These are phyloP conservation scores for Myotis lucifugus DNA, from an alignment of 2,113 vertebrate genomes.

Conservation along the genomic window DNA sequence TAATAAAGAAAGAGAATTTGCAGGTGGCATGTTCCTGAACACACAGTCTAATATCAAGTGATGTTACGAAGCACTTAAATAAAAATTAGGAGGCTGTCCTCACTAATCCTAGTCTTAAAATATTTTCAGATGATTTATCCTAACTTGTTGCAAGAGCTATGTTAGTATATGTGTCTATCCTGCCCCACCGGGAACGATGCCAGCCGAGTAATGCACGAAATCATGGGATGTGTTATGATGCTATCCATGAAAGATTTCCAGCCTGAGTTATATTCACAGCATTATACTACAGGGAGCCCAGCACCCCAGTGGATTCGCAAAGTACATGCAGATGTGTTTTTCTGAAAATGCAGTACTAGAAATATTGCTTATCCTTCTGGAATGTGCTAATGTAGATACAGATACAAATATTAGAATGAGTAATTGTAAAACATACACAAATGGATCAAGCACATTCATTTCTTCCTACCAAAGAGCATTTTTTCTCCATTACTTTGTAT, in stretches of 20 bases:
- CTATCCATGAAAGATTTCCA: constrained; percentile 64
- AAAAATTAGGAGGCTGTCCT: constrained; percentile 63
- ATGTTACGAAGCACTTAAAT: constrained; percentile 53
- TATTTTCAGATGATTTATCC: constrained; percentile 58
- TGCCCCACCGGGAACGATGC: constrained; percentile 59
- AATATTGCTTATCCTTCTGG: constrained; percentile 58
- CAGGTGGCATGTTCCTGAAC: constrained; percentile 39
- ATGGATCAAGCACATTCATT: constrained; percentile 18
- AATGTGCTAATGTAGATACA: constrained; percentile 49
- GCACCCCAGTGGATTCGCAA: constrained; percentile 56
- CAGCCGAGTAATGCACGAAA: constrained; percentile 45
- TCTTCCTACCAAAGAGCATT: constrained; percentile 20
- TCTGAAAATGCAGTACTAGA: constrained; percentile 27
- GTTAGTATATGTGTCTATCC: not conserved
- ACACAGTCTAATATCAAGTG: constrained; percentile 13
- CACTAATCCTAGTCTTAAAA: constrained; percentile 42
- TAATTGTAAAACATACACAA: constrained; percentile 44
- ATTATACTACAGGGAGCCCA: constrained; percentile 60
- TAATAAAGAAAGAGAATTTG: constrained; percentile 63
- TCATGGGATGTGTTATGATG: constrained; percentile 48
- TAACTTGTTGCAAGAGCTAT: constrained; percentile 50
- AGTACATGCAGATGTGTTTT: constrained; percentile 73
- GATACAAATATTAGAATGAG: constrained; percentile 54
- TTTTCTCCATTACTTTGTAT: not conserved
- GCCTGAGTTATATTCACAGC: constrained; percentile 38